phyloP scores from a whole-genome alignment of 2,797 vertebrate genomes.

The Galagoides demidoff region DNA sequence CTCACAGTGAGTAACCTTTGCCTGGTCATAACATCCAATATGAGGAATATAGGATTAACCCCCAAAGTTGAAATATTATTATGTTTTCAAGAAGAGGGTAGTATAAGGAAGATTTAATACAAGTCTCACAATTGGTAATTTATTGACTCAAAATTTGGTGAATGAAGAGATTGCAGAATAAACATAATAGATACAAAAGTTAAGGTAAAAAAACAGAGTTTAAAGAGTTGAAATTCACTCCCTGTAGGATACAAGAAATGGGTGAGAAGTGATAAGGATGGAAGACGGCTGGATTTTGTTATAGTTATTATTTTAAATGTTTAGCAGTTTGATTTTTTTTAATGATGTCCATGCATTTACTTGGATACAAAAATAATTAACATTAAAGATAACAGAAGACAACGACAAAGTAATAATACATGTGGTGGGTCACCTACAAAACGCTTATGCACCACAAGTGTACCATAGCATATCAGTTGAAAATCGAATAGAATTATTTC shows the following conservation, averaged over 20 bases:
- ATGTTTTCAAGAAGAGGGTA: neutral
- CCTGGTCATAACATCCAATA: neutral
- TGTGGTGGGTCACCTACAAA: neutral
- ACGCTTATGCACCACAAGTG: neutral
- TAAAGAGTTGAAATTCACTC: neutral
- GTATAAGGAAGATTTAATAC: neutral
- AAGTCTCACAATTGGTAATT: neutral
- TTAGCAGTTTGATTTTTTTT: neutral
- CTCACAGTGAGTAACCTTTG: neutral
- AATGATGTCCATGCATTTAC: neutral
- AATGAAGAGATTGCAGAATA: neutral
- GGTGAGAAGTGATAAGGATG: neutral
- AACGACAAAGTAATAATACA: neutral
- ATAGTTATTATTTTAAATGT: neutral
- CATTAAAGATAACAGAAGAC: neutral
- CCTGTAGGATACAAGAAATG: neutral
- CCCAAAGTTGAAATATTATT: neutral
- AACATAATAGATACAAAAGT: neutral
- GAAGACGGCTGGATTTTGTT: neutral
- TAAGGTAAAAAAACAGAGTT: neutral
- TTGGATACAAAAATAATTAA: constrained; percentile 19
- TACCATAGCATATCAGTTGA: neutral
- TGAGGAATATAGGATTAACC: neutral
- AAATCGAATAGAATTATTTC: neutral
- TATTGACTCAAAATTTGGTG: neutral